These are phyloP conservation scores for Hyperopisus bebe DNA, from an alignment of 2,113 vertebrate species.

Conservation along the genomic window DNA sequence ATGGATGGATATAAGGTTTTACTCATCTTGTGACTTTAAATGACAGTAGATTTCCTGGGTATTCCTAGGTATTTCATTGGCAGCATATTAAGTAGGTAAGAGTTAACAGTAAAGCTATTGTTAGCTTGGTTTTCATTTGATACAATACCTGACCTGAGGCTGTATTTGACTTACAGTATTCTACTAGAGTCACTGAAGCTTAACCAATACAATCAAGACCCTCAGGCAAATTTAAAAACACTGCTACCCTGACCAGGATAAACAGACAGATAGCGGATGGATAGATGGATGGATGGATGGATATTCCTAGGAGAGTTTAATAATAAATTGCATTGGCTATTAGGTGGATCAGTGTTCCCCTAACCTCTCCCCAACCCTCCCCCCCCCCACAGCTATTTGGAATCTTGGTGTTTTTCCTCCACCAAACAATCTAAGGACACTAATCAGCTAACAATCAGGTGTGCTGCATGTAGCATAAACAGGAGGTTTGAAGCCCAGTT, in stretches of 20 bases:
- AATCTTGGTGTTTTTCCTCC: background rate
- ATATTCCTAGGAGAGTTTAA: background rate
- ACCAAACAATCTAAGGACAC: background rate
- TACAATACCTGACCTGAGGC: background rate
- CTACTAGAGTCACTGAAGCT: background rate
- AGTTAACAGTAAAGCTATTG: background rate
- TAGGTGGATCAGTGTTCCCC: background rate
- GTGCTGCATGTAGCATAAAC: background rate
- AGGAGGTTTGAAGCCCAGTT: background rate
- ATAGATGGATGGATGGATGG: background rate
- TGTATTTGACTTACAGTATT: background rate
- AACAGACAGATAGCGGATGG: background rate
- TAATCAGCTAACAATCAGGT: background rate
- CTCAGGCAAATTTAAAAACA: background rate
- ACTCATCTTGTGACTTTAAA: background rate
- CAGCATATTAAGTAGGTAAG: background rate
- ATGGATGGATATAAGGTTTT: background rate
- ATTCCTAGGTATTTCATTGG: background rate
- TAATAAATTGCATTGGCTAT: background rate
- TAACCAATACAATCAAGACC: background rate
- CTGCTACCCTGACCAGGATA: background rate
- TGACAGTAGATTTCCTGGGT: background rate
- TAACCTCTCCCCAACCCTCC: background rate
- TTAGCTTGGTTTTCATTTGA: background rate
- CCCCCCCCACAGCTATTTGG: background rate